Base-by-base conservation (phyloP, 2,113 vertebrate species). In the Clarias macrocephalus region DNA sequence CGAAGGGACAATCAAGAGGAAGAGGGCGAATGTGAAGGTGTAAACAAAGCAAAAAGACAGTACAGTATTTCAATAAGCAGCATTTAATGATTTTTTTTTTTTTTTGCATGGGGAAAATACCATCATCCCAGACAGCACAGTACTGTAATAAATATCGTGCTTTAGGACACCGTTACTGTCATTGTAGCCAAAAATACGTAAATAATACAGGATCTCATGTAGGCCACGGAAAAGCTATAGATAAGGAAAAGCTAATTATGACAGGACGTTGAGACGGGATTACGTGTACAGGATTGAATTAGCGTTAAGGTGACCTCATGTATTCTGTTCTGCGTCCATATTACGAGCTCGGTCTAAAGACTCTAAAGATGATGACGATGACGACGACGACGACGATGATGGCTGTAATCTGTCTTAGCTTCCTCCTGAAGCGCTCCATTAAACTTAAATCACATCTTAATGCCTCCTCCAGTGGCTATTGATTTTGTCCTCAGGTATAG, bases 401-500 rank as follows among this genome's bases (percentile, higher is more conserved):
- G 66, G 30, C 28, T 70, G 30, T 33, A 16, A 23, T 73, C 70
- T 23, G 70, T 73, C 37, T 73, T 21, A 48, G 19, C 33, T 73
- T 48, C 19, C 70, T 73, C 37, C 19, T 23, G 33, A 73, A 73
- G 70, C 19, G 8, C 72, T 48, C 72, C 37, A 48, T 75, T 75
- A 75, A 75, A 48, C 72, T 21, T 75, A 48, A 52, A 75, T 48
- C 72, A 48, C 42, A 75, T 48, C 68, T 73, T 73, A 73, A 73
- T 12, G 70, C 48, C 21, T 75, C 37, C 37, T 75, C 48, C 21
- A 23, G 72, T 48, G 72, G 37, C 37, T 75, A 75, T 52, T 48
- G 72, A 48, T 75, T 75, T 75, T 75, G 72, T 75, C 72, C 72
- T 75, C 72, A 25, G 37, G 72, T 75, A 75, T 48, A 48, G 37